These are phyloP conservation scores for Cynopterus sphinx DNA, from an alignment of 2,797 vertebrate genomes.

Conservation along the genomic window DNA sequence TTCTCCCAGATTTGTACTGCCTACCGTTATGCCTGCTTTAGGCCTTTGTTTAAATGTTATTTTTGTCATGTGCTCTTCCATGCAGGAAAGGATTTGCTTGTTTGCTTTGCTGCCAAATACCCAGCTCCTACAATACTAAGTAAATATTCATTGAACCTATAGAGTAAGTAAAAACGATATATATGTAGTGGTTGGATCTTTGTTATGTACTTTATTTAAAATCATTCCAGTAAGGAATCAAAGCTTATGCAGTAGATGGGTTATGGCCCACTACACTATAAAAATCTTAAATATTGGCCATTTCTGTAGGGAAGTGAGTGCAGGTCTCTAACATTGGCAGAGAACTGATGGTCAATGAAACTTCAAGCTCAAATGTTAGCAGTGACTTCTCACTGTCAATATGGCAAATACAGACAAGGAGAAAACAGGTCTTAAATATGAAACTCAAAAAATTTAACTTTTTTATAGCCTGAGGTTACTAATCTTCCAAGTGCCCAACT, in stretches of 20 bases:
- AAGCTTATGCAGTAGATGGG: neutral
- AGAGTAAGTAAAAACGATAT: neutral
- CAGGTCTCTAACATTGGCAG: neutral
- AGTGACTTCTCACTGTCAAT: neutral
- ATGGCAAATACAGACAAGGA: neutral
- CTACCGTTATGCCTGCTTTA: too few species aligned
- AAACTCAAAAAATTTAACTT: neutral
- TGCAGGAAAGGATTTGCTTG: neutral
- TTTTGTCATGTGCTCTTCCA: neutral
- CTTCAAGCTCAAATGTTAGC: neutral
- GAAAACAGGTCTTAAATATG: neutral
- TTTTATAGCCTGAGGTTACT: neutral
- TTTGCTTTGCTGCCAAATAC: neutral
- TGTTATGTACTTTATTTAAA: neutral
- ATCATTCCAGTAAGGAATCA: neutral
- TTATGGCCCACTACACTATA: neutral
- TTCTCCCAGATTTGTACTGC: neutral
- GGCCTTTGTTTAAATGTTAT: neutral
- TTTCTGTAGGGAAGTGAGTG: neutral
- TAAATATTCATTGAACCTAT: neutral
- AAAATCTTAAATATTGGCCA: neutral
- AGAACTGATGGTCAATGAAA: neutral
- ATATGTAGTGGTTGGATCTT: neutral
- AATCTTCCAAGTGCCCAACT: neutral
- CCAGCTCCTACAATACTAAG: neutral